Conservation (phyloP, 2,797 vertebrate genomes). For the Rachycentron canadum region DNA sequence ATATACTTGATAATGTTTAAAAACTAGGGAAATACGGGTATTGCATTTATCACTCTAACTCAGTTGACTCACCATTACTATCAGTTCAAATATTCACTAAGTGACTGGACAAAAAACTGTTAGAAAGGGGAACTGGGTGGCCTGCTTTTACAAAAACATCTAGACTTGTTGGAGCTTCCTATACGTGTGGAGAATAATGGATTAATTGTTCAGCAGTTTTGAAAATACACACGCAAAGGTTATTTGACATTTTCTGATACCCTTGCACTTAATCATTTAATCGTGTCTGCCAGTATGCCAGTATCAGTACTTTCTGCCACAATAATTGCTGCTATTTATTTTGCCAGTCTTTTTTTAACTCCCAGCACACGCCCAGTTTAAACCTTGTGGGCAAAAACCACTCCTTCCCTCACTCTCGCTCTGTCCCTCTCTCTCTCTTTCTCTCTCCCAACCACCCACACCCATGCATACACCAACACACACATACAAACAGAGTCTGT, state of each 20-base stretch:
- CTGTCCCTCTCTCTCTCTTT: conserved; percentile 31
- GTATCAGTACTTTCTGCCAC: conserved; percentile 74
- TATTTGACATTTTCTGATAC: conserved; percentile 41
- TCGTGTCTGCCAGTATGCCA: conserved; percentile 37
- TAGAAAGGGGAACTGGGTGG: conserved; percentile 32
- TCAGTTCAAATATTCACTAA: conserved; percentile 6
- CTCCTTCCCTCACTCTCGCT: conserved; percentile 35
- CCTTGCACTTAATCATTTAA: conserved; percentile 23
- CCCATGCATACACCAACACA: conserved; percentile 65
- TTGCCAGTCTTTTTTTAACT: conserved; percentile 91
- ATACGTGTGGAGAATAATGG: conserved; percentile 30
- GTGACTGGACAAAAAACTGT: background rate
- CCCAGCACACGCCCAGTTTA: conserved; percentile 76
- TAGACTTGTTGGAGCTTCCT: conserved; percentile 65
- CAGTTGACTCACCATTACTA: background rate
- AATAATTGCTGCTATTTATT: conserved; percentile 80
- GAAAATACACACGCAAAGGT: conserved; percentile 51
- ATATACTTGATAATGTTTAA: background rate
- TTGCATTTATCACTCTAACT: background rate
- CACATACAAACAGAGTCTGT: conserved; percentile 56
- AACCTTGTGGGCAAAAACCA: conserved; percentile 79
- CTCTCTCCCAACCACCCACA: conserved; percentile 64
- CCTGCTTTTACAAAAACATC: conserved; percentile 52
- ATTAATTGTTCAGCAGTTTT: conserved; percentile 57
- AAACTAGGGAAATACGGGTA: background rate